These are phyloP conservation scores for Micoletzkya japonica DNA, from an alignment of 2,888 invertebrate species.

Conservation along the genomic window DNA sequence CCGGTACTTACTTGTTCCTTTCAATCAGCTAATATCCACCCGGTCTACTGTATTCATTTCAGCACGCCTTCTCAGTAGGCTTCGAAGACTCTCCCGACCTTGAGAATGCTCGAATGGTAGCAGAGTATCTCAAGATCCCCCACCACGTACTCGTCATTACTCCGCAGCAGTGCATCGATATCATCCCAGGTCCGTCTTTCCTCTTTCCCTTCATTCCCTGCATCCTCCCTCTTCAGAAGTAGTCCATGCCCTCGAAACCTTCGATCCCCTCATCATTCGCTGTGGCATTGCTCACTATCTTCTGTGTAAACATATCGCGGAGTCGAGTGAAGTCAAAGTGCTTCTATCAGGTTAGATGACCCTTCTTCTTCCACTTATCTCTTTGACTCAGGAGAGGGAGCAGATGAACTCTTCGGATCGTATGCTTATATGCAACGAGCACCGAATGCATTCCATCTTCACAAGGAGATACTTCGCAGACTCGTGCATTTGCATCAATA, in stretches of 20 bases:
- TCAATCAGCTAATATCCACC: neutral
- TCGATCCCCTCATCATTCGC: constrained; percentile 61
- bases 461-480: constrained; percentile 58
- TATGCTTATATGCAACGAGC: constrained; percentile 63
- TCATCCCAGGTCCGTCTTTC: constrained; percentile 49
- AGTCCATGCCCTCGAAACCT: constrained; percentile 61
- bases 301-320: constrained; percentile 60
- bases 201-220: neutral
- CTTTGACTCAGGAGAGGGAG: constrained; percentile 55
- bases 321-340: constrained; percentile 60
- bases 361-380: neutral
- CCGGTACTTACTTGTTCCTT: constrained; percentile 12
- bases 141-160: constrained; percentile 61
- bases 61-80: constrained; percentile 62
- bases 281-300: constrained; percentile 63
- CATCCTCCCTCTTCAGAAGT: constrained; percentile 49
- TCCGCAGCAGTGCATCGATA: constrained; percentile 56
- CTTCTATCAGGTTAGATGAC: constrained; percentile 51
- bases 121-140: constrained; percentile 59
- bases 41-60: constrained; percentile 20
- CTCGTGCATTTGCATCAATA: constrained; percentile 61
- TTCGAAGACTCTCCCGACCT: constrained; percentile 62
- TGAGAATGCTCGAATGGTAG: constrained; percentile 56
- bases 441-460: constrained; percentile 58
- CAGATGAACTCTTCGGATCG: constrained; percentile 62